Percentiles rank a stretch among this genome's conserved stretches.
Evolutionary conservation across 2,797 vertebrate genomes (phyloP).

Genomic region (Nasua narica): DNA sequence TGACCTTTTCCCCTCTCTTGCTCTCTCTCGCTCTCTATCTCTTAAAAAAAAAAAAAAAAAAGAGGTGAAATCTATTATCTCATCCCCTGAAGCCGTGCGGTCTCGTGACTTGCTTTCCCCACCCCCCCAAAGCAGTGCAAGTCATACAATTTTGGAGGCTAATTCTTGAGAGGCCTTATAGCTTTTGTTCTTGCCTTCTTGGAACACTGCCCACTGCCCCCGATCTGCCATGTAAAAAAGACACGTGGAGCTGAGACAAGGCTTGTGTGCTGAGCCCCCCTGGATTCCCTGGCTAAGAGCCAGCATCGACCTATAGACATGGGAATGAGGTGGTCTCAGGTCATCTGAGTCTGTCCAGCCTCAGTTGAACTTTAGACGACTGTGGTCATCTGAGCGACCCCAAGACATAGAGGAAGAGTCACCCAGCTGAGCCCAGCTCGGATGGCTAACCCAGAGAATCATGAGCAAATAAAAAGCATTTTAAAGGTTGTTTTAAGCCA

Average conservation of each 20-base stretch:
- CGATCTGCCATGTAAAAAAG: neutral
- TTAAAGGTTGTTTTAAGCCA: neutral
- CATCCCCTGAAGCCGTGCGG: neutral
- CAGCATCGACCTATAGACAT: neutral
- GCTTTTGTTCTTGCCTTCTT: neutral
- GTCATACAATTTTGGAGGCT: neutral
- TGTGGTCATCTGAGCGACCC: neutral
- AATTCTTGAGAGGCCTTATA: neutral
- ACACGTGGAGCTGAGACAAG: neutral
- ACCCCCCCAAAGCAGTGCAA: neutral
- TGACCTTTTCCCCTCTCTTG: too few relatives aligned
- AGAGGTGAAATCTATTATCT: neutral
- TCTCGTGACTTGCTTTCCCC: neutral
- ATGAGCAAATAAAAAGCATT: neutral
- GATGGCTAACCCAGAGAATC: neutral
- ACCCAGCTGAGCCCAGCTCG: neutral
- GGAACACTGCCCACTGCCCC: neutral
- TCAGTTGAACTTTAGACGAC: neutral
- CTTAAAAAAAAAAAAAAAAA: too few relatives aligned
- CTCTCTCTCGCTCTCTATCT: too few relatives aligned
- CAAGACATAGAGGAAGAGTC: neutral
- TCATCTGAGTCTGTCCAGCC: neutral
- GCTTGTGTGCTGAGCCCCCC: neutral
- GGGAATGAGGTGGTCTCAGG: neutral
- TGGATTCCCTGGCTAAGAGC: neutral